Percentiles rank a stretch among this genome's conserved stretches.
Evolutionary conservation across 2,113 vertebrate species (phyloP).

Genomic region (Pachycephala philippinensis): DNA sequence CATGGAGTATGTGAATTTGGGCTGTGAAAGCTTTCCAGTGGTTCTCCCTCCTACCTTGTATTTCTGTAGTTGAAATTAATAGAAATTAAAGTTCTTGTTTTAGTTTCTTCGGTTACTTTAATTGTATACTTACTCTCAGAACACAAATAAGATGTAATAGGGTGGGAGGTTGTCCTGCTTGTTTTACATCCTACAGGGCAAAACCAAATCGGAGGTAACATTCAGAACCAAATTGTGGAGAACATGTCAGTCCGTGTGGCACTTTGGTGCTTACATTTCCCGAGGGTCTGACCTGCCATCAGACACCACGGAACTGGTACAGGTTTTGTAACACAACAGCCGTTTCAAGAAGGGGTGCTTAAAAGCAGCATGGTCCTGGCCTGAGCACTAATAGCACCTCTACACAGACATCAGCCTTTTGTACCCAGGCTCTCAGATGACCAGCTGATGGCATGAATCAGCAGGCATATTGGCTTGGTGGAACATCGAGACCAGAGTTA

Average conservation of each 20-base stretch:
- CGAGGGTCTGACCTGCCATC: neutral
- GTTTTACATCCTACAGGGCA: neutral
- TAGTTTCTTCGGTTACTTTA: neutral
- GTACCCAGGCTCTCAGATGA: neutral
- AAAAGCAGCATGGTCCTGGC: neutral
- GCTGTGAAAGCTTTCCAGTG: neutral
- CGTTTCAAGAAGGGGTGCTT: neutral
- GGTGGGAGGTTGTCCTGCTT: neutral
- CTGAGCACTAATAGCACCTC: neutral
- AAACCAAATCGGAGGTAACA: neutral
- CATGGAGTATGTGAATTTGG: neutral
- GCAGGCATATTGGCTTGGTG: neutral
- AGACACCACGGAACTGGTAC: fast-evolving
- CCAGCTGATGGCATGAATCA: neutral
- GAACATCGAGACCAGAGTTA: neutral
- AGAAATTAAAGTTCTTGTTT: neutral
- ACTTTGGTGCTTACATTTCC: neutral
- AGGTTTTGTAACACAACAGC: neutral
- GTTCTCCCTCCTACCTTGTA: neutral
- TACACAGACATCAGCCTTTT: neutral
- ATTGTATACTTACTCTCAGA: neutral
- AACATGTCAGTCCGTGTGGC: fast-evolving
- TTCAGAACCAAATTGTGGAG: neutral
- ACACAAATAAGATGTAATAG: neutral
- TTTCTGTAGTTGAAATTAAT: neutral